Percentiles rank a stretch among this genome's conserved stretches.
phyloP scores from a whole-genome alignment of 2,113 vertebrate species.

The Eulemur rufifrons region DNA sequence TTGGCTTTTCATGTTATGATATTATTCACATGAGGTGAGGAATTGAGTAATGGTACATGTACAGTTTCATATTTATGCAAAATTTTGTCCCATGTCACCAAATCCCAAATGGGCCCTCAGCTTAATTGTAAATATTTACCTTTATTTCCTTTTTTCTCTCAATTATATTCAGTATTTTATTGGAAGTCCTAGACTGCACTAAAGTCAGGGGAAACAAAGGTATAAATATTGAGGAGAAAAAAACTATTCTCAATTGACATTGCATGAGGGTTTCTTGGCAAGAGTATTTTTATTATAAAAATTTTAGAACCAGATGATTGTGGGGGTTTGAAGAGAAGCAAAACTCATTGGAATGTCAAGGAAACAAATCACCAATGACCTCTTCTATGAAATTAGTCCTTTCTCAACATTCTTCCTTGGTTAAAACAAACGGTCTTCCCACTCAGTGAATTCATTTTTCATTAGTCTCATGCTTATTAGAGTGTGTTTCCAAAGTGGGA shows the following conservation, averaged over 20 bases:
- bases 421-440: background rate
- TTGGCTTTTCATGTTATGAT: background rate
- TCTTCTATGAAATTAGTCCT: background rate
- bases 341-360: background rate
- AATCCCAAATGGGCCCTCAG: background rate
- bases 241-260: background rate
- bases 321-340: background rate
- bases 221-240: background rate
- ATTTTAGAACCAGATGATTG: background rate
- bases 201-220: background rate
- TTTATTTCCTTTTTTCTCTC: background rate
- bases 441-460: background rate
- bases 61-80: background rate
- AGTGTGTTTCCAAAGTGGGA: background rate
- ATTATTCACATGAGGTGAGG: background rate
- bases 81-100: background rate
- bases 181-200: background rate
- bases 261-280: background rate
- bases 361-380: background rate
- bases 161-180: background rate
- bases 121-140: background rate
- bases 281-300: background rate
- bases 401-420: background rate
- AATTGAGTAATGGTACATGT: background rate
- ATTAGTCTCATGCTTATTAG: background rate